These are phyloP conservation scores for Drosophila mimetica DNA, from an alignment of 2,888 invertebrate genomes.

Conservation along the genomic window DNA sequence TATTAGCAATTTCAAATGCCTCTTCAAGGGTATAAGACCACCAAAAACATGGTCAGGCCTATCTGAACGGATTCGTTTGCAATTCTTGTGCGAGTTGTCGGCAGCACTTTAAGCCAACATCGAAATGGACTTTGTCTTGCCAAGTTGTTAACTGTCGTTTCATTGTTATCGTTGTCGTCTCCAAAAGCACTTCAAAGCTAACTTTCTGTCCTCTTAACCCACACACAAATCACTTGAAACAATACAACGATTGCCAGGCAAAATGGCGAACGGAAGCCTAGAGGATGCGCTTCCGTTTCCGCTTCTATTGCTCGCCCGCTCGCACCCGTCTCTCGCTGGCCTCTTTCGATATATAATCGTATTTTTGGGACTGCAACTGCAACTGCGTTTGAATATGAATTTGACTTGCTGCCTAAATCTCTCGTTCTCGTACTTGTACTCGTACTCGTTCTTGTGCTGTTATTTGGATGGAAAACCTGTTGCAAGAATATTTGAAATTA, in stretches of 20 bases:
- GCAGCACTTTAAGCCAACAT: slow-evolving; percentile 37
- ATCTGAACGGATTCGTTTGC: slow-evolving; percentile 17
- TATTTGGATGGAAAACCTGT: slow-evolving; percentile 54
- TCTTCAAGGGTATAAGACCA: slow-evolving; percentile 16
- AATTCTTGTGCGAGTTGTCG: slow-evolving; percentile 39
- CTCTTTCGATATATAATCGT: slow-evolving; percentile 38
- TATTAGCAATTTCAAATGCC: background rate
- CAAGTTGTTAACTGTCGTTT: slow-evolving; percentile 51
- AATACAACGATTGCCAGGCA: slow-evolving; percentile 30
- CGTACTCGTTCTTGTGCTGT: slow-evolving; percentile 61
- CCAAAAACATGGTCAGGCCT: slow-evolving; percentile 17
- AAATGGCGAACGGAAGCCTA: slow-evolving; percentile 32
- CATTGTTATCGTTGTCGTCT: slow-evolving; percentile 59
- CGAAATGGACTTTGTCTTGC: slow-evolving; percentile 45
- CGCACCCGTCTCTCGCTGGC: slow-evolving; percentile 35
- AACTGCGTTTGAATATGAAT: slow-evolving; percentile 60
- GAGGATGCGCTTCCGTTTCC: slow-evolving; percentile 36
- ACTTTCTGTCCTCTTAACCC: slow-evolving; percentile 29
- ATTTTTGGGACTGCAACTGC: slow-evolving; percentile 54
- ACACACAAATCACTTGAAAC: slow-evolving; percentile 28
- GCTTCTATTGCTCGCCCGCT: slow-evolving; percentile 36
- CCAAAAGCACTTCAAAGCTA: slow-evolving; percentile 37
- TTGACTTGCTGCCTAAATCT: slow-evolving; percentile 63
- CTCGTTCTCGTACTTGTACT: slow-evolving; percentile 27
- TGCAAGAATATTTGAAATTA: slow-evolving; percentile 25